A percentile compares a stretch with the other conserved stretches of the same genome.
Evolutionary conservation across 2,797 vertebrate species (phyloP).

Genomic region (Danio tinwini): DNA sequence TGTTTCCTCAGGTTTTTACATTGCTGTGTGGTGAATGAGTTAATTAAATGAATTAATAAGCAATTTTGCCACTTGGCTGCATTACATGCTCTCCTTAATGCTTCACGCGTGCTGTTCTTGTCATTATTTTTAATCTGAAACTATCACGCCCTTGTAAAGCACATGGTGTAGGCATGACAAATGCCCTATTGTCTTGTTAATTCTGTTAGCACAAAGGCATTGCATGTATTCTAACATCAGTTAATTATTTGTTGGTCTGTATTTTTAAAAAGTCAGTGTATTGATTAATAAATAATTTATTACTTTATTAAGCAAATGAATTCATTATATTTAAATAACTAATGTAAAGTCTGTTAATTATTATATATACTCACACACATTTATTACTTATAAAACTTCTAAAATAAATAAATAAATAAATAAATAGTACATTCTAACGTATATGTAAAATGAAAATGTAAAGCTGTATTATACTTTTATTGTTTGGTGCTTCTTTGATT

Average conservation of each 20-base stretch:
- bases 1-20: slow-evolving; percentile 8
- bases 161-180: background rate
- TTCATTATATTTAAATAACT: no score
- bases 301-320: no score
- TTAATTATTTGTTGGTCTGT: background rate
- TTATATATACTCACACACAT: no score
- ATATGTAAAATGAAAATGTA: no score
- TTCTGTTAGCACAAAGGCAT: slow-evolving; percentile 2
- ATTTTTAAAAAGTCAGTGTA: background rate
- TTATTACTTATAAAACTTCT: no score
- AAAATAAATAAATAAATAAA: no score
- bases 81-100: slow-evolving; percentile 1
- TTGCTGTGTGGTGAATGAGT: slow-evolving; percentile 17
- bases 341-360: no score
- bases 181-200: background rate
- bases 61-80: slow-evolving; percentile 22
- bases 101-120: background rate
- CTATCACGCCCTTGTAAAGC: background rate
- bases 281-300: background rate
- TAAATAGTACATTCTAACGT: no score
- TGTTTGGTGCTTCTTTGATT: no score
- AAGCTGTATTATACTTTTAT: no score
- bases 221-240: background rate
- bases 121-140: slow-evolving; percentile 12
- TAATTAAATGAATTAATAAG: slow-evolving; percentile 20